These are phyloP conservation scores for Hirtodrosophila duncani DNA, from an alignment of 2,888 invertebrate species.

Conservation along the genomic window DNA sequence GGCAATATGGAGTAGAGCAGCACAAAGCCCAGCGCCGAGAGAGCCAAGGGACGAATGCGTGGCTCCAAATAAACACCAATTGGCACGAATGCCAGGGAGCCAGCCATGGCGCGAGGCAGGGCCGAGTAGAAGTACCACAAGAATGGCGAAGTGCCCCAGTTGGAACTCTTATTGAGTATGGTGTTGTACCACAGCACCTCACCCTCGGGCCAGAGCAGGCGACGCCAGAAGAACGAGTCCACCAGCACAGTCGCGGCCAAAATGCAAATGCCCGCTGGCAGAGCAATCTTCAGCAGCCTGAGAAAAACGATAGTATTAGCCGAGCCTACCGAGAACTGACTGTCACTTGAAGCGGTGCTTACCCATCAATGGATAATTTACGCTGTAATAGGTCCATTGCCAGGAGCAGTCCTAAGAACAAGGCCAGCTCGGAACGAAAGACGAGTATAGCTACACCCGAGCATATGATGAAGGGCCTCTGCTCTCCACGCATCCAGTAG, in stretches of 20 bases:
- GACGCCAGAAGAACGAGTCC: slow-evolving; percentile 96
- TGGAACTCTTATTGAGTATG: slow-evolving; percentile 93
- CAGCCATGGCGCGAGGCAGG: slow-evolving; percentile 92
- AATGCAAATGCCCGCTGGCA: slow-evolving; percentile 85
- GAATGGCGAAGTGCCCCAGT: slow-evolving; percentile 97
- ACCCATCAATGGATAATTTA: slow-evolving; percentile 85
- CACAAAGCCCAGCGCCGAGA: slow-evolving; percentile 89
- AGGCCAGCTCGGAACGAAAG: slow-evolving; percentile 92
- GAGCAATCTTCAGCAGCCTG: slow-evolving; percentile 85
- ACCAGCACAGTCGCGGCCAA: slow-evolving; percentile 86
- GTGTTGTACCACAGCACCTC: slow-evolving; percentile 98
- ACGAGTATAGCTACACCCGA: slow-evolving; percentile 93
- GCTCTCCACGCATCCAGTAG: slow-evolving; percentile 89
- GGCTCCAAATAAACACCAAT: slow-evolving; percentile 86
- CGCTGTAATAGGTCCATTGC: slow-evolving; percentile 87
- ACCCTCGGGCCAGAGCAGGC: slow-evolving; percentile 96
- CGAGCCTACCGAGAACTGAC: not conserved
- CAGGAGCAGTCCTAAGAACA: slow-evolving; percentile 91
- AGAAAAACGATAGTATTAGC: slow-evolving; percentile 27
- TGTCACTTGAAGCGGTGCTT: not conserved
- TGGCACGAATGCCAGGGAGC: slow-evolving; percentile 88
- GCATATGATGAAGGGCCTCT: slow-evolving; percentile 86
- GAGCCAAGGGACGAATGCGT: slow-evolving; percentile 83
- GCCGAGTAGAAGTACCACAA: slow-evolving; percentile 99
- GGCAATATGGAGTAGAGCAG: slow-evolving; percentile 95